Conservation (phyloP, 2,797 vertebrate species). For the Phoxinus dragarum region DNA sequence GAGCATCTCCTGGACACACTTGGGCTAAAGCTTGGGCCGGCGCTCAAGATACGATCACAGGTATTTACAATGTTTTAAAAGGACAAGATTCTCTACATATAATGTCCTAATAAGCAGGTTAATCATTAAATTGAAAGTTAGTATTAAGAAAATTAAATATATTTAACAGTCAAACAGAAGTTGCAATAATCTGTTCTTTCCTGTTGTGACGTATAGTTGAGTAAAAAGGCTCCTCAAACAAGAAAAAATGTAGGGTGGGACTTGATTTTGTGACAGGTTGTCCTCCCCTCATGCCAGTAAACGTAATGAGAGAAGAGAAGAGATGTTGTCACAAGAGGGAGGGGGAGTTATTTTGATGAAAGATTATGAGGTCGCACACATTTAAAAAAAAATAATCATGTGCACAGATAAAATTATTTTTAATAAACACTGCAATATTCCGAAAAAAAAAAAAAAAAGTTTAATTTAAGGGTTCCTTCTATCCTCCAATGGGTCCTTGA, state of each 20-base stretch:
- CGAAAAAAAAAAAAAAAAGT: no score
- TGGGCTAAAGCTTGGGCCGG: conserved; percentile 93
- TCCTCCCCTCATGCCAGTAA: neutral
- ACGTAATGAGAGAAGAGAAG: neutral
- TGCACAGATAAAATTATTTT: neutral
- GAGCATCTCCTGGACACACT: conserved; percentile 93
- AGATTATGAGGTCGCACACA: neutral
- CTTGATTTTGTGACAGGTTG: neutral
- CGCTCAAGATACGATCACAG: conserved; percentile 94
- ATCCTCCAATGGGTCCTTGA: neutral
- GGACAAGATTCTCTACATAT: neutral
- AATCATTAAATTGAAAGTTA: neutral
- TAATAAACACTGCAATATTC: neutral
- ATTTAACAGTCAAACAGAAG: neutral
- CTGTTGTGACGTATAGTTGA: neutral
- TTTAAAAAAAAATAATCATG: neutral
- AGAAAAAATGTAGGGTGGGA: neutral
- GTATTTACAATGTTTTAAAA: conserved; percentile 69
- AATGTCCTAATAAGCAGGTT: neutral
- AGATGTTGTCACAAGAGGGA: neutral
- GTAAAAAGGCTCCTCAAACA: neutral
- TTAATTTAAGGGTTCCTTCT: neutral
- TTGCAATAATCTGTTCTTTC: neutral
- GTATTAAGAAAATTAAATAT: neutral
- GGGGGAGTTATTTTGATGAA: neutral